Conservation (phyloP, 1,140 invertebrate species). For the Drosophila kurseongensis region DNA sequence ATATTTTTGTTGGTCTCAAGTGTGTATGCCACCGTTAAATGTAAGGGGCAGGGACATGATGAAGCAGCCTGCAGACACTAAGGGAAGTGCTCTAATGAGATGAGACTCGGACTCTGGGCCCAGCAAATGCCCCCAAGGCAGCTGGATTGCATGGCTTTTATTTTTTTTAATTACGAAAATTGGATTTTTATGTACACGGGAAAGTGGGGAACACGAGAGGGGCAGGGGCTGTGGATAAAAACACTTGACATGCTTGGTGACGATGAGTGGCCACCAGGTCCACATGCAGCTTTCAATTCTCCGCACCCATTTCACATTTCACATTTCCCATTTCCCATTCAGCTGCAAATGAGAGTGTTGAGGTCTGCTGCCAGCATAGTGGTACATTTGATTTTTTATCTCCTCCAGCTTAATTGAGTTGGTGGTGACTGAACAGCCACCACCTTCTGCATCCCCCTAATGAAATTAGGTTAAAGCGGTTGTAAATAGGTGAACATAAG, state of each 20-base stretch:
- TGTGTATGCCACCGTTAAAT: slow-evolving; percentile 67
- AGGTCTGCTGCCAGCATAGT: slow-evolving; percentile 31
- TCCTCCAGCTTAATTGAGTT: slow-evolving; percentile 64
- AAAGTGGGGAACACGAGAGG: not conserved
- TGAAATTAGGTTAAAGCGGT: slow-evolving; percentile 79
- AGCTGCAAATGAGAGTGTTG: slow-evolving; percentile 34
- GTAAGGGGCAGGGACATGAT: not conserved
- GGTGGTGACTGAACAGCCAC: slow-evolving; percentile 25
- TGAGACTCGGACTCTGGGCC: slow-evolving; percentile 52
- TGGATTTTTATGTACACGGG: slow-evolving; percentile 75
- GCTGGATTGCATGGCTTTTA: slow-evolving; percentile 54
- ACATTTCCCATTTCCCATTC: slow-evolving; percentile 7
- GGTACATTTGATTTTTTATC: slow-evolving; percentile 69
- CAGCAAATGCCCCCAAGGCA: slow-evolving; percentile 21
- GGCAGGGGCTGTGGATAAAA: slow-evolving; percentile 26
- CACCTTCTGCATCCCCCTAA: slow-evolving; percentile 22
- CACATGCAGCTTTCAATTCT: slow-evolving; percentile 15
- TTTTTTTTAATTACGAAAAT: slow-evolving; percentile 83
- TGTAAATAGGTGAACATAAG: slow-evolving; percentile 61
- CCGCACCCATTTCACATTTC: slow-evolving; percentile 1
- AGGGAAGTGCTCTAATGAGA: slow-evolving; percentile 73
- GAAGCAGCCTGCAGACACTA: slow-evolving; percentile 9
- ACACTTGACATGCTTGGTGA: slow-evolving; percentile 77
- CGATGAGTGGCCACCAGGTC: slow-evolving; percentile 52
- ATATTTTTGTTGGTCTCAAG: slow-evolving; percentile 42